Evolutionary conservation across 2,797 vertebrate species (phyloP).

Genomic region (Tolypeutes matacus): DNA sequence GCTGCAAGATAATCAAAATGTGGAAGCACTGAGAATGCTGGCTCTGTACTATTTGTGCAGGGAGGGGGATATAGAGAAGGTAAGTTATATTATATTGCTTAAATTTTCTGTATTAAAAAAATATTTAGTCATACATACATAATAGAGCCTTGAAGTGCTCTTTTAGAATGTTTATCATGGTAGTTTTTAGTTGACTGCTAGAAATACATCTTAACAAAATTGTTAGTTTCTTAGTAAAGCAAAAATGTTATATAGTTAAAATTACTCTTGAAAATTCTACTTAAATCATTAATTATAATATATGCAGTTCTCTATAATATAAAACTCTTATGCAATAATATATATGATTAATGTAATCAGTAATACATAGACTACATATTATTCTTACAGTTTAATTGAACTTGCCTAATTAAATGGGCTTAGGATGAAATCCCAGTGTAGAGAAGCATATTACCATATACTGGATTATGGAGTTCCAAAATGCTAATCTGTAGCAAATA

Average conservation of each 20-base stretch:
- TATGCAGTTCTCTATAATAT: background rate
- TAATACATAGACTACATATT: background rate
- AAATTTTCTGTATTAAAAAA: background rate
- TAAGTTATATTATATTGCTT: conserved; percentile 80
- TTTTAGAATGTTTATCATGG: background rate
- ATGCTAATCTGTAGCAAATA: background rate
- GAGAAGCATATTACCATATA: background rate
- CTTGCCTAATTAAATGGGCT: background rate
- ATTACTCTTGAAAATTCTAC: background rate
- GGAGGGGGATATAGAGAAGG: conserved; percentile 94
- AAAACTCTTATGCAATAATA: background rate
- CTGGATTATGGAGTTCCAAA: conserved; percentile 21
- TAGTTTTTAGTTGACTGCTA: conserved; percentile 55
- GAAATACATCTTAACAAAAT: conserved; percentile 24
- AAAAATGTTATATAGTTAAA: conserved; percentile 8
- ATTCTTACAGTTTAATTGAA: conserved; percentile 6
- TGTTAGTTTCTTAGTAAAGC: conserved; percentile 11
- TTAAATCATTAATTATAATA: conserved; percentile 2
- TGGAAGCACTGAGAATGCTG: conserved; percentile 95
- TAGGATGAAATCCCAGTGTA: conserved; percentile 14
- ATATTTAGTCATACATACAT: background rate
- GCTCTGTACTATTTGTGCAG: conserved; percentile 94
- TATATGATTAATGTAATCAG: background rate
- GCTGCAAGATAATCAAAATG: conserved; percentile 94
- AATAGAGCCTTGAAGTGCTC: background rate